Percentiles rank a stretch among this genome's conserved stretches.
phyloP scores from a whole-genome alignment of 92 coral and sea anemone genomes.

The Siderastrea radians region DNA sequence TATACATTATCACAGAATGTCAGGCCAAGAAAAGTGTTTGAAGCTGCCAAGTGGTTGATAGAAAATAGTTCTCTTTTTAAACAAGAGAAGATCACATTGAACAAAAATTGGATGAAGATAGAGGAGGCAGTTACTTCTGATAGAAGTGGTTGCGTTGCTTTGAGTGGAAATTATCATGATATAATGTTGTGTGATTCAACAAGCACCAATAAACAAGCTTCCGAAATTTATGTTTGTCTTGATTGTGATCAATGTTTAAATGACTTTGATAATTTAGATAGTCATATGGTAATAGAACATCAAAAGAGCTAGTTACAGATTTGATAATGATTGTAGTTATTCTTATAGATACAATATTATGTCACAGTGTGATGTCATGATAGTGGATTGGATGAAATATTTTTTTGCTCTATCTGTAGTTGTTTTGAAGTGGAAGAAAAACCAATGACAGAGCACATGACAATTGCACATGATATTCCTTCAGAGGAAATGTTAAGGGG shows the following conservation, averaged over 20 bases:
- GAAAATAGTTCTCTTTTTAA: constrained; percentile 67
- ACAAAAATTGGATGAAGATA: constrained; percentile 55
- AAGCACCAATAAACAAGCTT: not conserved
- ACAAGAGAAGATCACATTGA: constrained; percentile 53
- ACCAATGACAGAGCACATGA: not conserved
- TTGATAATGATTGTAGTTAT: no score
- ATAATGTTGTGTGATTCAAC: no score
- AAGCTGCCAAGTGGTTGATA: constrained; percentile 59
- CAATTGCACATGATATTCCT: constrained; percentile 12
- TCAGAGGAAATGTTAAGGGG: not conserved
- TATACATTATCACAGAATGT: constrained; percentile 58
- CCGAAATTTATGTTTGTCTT: constrained; percentile 8
- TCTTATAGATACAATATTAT: constrained; percentile 3
- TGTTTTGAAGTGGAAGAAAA: not conserved
- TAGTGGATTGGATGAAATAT: not conserved
- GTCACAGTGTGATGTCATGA: not conserved
- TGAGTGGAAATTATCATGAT: no score
- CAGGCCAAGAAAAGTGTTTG: constrained; percentile 54
- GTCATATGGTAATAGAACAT: constrained; percentile 10
- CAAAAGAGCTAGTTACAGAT: not conserved
- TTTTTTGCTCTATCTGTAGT: constrained; percentile 19
- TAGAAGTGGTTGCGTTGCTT: no score
- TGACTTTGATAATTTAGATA: not conserved
- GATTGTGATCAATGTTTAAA: not conserved
- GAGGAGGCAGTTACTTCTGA: not conserved